Evolutionary conservation across 2,888 invertebrate genomes (phyloP).

Genomic region (Salticus scenicus): DNA sequence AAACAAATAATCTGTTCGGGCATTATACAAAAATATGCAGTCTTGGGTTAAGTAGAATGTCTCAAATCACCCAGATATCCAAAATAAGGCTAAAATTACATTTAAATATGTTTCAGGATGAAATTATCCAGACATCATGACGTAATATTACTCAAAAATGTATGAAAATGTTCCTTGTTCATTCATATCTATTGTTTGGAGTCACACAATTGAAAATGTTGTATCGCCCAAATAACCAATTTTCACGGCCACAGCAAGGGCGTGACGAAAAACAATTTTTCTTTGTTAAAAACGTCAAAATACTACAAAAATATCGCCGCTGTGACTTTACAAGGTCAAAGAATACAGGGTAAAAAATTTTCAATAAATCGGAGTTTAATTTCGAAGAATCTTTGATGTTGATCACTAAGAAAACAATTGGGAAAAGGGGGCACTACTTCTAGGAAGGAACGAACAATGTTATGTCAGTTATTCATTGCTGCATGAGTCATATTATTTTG

Average conservation of each 20-base stretch:
- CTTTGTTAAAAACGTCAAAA: background rate
- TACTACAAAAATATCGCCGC: background rate
- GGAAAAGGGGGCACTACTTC: background rate
- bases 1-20: no score
- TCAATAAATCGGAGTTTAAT: background rate
- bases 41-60: no score
- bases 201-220: background rate
- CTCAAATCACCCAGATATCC: no score
- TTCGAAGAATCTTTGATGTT: background rate
- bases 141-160: background rate
- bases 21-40: no score
- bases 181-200: background rate
- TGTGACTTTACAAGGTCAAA: background rate
- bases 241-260: constrained; percentile 5
- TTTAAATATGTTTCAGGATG: no score
- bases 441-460: background rate
- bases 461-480: background rate
- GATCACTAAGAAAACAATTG: background rate
- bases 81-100: no score
- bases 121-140: background rate
- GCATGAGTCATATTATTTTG: no score
- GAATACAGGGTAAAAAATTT: background rate
- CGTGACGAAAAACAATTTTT: constrained; percentile 3
- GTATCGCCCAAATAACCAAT: background rate
- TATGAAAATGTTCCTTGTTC: background rate